phyloP scores from a whole-genome alignment of 2,797 vertebrate species.

The Artibeus jamaicensis region DNA sequence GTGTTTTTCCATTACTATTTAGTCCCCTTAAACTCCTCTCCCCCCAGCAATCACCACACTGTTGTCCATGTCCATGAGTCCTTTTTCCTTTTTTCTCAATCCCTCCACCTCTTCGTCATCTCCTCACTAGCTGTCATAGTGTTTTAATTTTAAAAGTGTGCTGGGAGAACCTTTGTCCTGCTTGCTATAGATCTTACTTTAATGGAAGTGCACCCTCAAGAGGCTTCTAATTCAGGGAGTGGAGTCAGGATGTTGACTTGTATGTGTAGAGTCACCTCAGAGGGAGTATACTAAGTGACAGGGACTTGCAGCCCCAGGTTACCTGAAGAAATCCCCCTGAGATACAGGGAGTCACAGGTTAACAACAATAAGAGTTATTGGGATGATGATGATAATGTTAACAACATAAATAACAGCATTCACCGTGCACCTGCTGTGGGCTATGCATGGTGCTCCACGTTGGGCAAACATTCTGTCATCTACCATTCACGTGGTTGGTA shows the following conservation, averaged over 20 bases:
- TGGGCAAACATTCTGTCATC: rapidly evolving
- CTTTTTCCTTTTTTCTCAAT: background rate
- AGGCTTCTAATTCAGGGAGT: background rate
- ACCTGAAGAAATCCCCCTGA: background rate
- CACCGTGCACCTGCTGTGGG: no score
- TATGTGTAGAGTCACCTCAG: background rate
- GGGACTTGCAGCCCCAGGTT: background rate
- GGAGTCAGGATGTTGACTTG: no score
- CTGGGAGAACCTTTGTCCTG: background rate
- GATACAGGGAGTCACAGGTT: background rate
- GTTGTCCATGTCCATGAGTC: background rate
- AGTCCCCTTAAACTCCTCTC: background rate
- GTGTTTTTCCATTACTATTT: background rate
- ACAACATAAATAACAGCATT: rapidly evolving
- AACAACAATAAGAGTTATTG: no score
- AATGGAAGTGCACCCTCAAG: background rate
- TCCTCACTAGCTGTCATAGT: background rate
- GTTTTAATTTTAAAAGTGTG: background rate
- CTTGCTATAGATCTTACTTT: background rate
- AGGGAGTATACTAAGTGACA: background rate
- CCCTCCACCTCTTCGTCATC: no score
- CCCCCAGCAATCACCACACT: background rate
- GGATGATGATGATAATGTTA: background rate
- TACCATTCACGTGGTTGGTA: background rate
- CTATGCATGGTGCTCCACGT: rapidly evolving